Base-by-base conservation (phyloP, 37 sponge, comb jelly and placozoan genomes). In the Beroe forskalii region DNA sequence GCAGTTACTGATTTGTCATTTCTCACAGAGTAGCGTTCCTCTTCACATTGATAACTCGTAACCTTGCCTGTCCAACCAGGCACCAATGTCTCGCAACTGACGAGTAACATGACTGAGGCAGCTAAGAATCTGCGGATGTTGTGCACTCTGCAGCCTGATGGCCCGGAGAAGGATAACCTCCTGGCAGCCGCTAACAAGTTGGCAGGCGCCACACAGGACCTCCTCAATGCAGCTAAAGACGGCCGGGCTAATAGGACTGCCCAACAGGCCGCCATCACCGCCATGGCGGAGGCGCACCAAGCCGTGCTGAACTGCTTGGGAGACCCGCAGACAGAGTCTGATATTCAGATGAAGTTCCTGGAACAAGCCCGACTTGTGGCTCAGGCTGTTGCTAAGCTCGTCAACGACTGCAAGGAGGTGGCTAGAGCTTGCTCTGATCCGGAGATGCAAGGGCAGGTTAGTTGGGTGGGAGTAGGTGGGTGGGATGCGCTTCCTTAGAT, bases 101-200 rank as follows among this genome's bases (percentile, higher is more conserved):
- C 96, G 22, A 95, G 94, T 60, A 98, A 98, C 91, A 91, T 98
- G 89, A 96, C 94, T 9, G 96, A 96, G 76, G 91, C 96, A 27
- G 94, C 95, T 36, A 98, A 98, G 90, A 94, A 95, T 40, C 93
- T 93, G 12, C 76, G 94, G 0, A 80, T 98, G 92, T 90, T 98
- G 37, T 95, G 95, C 35, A 94, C 96, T 24, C 95, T 98, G 64
- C 90, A 64, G 28, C 72, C 89, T 40, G 92, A 76, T 14, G 40
- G 90, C 32, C 90, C 62, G 25, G 94, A 93, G 33, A 91, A 94
- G 32, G 92, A 94, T 33, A 94, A 95, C 48, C 92, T 98, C n/a
- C 89, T 98, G 86, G 90, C 91, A 76, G 99, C 99, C 31, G 99
- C 99, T 28, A 90, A 94, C 28, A 89, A 93, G 24, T 91, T 98